These are phyloP conservation scores for Pithys albifrons DNA, from an alignment of 2,113 vertebrate genomes.

Conservation along the genomic window DNA sequence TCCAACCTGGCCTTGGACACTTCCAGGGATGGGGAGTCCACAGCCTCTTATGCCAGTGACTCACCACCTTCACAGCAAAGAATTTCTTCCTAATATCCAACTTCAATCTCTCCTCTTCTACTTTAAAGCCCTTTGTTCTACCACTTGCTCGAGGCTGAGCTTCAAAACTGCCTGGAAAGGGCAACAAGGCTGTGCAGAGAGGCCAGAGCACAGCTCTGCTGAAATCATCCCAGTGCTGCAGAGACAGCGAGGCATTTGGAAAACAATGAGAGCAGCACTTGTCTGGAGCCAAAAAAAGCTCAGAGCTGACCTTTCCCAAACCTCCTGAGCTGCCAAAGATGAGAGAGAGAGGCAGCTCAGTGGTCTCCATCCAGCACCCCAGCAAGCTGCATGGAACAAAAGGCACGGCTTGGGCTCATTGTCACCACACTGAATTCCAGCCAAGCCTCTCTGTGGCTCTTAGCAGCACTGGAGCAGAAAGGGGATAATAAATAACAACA, in stretches of 20 bases:
- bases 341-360: not conserved
- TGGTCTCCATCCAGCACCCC: not conserved
- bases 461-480: slow-evolving; percentile 4
- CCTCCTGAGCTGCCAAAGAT: not conserved
- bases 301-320: slow-evolving; percentile 48
- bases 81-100: not conserved
- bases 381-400: not conserved
- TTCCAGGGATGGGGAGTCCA: not conserved
- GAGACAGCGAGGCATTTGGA: not conserved
- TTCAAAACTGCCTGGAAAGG: not conserved
- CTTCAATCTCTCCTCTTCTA: not conserved
- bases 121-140: not conserved
- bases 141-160: not conserved
- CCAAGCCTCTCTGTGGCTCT: not conserved
- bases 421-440: not conserved
- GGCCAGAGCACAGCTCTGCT: not conserved
- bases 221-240: not conserved
- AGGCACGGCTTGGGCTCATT: not conserved
- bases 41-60: not conserved
- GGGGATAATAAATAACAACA: slow-evolving; percentile 12
- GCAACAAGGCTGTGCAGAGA: not conserved
- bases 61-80: not conserved
- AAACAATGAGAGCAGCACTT: not conserved
- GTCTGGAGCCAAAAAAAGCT: not conserved
- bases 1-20: not conserved